Base-by-base conservation (phyloP, 2,797 vertebrate genomes). In the Rhincodon typus region DNA sequence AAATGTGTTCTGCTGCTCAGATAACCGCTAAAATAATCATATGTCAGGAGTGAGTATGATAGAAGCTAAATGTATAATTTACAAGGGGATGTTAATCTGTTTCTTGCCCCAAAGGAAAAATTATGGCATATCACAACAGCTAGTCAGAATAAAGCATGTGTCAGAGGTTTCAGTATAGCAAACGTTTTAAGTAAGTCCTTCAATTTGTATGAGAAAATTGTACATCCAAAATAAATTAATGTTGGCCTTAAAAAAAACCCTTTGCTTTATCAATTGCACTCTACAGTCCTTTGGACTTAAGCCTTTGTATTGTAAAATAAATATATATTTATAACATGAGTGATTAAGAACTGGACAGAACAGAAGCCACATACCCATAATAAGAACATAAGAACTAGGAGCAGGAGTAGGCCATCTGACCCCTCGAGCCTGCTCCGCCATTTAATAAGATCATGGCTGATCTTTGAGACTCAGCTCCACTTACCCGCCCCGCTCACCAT, bases 1-100 rank as follows among this genome's bases (percentile, higher is more conserved):
- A 98, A 97, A 97, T 96, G 96, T 97, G 97, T 97, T 97, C 97
- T 96, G 30, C 95, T 0, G 96, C 97, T 97, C 96, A 96, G 96
- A 96, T 96, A 95, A 95, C 96, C 97, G 96, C 97, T 96, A 97
- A 97, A 97, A 97, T 96, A 95, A 97, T 96, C 96, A 62, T 67
- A 94, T 95, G 53, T 87, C 46, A 96, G 96, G 79, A 82, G 87
- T 4, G 66, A 21, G 70, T 95, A 96, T 38, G n/a, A 96, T 91
- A 96, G 50, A 95, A 96, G 87, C 62, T 74, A 13, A 66, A 57
- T 46, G 69, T 46, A 72, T 27, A 42, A 53, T 38, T 69, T 34
- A 27, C 74, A 91, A 96, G 0, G 4, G 70, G 94, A 62, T 23
- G 84, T 88, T 74, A 69, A 95, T 42, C 19, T 96, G 8, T 66